These are phyloP conservation scores for Procambarus clarkii DNA, from an alignment of 1,140 invertebrate genomes.

Conservation along the genomic window DNA sequence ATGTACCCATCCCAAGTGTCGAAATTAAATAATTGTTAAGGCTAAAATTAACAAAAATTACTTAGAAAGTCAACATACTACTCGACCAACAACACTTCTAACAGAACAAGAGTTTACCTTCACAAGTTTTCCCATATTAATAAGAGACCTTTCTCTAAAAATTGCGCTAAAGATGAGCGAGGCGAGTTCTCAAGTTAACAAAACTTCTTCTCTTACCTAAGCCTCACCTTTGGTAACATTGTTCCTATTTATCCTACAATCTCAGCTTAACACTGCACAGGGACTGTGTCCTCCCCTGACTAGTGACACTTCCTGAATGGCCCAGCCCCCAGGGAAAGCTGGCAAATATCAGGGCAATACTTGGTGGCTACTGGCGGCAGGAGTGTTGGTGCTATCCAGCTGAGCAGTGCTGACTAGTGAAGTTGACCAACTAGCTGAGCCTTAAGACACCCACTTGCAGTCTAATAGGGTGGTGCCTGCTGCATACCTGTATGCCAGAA, in stretches of 20 bases:
- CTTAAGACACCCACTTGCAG: slow-evolving; percentile 16
- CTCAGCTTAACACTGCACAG: slow-evolving; percentile 25
- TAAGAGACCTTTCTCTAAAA: slow-evolving; percentile 4
- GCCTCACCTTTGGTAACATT: slow-evolving; percentile 20
- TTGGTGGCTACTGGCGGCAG: slow-evolving; percentile 43
- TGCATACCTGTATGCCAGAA: slow-evolving; percentile 47
- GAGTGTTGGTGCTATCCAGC: slow-evolving; percentile 55
- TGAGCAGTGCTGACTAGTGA: slow-evolving; percentile 55
- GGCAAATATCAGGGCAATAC: slow-evolving; percentile 33
- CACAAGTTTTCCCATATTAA: neutral
- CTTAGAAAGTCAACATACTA: neutral
- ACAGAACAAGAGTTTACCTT: neutral
- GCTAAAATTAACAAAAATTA: neutral
- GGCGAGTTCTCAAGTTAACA: neutral
- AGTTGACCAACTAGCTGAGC: slow-evolving; percentile 56
- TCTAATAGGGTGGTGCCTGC: slow-evolving; percentile 56
- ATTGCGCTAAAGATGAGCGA: neutral
- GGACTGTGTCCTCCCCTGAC: slow-evolving; percentile 26
- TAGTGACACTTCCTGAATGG: slow-evolving; percentile 32
- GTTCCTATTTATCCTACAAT: slow-evolving; percentile 12
- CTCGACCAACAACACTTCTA: neutral
- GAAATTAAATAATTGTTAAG: neutral
- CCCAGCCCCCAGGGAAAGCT: slow-evolving; percentile 34
- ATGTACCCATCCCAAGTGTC: neutral
- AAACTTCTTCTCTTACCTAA: slow-evolving; percentile 12